Percentiles rank a stretch among this genome's conserved stretches.
phyloP scores from a whole-genome alignment of 2,113 vertebrate species.

The Erinaceus europaeus region DNA sequence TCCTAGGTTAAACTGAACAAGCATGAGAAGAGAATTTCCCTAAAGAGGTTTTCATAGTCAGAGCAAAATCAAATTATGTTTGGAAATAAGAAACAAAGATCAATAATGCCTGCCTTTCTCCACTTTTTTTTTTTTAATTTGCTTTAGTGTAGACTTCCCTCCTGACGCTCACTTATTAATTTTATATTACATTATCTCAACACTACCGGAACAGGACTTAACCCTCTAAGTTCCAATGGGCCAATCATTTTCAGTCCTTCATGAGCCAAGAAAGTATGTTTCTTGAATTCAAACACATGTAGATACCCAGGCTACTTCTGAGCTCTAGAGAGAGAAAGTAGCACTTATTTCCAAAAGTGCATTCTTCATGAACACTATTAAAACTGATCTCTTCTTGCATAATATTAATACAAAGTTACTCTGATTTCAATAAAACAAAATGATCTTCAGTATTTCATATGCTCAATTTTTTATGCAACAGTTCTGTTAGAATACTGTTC shows the following conservation, averaged over 20 bases:
- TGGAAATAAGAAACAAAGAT: slow-evolving; percentile 42
- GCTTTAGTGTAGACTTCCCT: background rate
- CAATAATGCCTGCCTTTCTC: background rate
- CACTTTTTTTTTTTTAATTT: background rate
- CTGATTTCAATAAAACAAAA: slow-evolving; percentile 3
- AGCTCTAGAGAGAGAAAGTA: background rate
- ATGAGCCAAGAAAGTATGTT: background rate
- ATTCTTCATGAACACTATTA: slow-evolving; percentile 12
- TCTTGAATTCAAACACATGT: background rate
- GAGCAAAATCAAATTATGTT: slow-evolving; percentile 43
- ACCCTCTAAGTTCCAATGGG: background rate
- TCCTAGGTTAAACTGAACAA: slow-evolving; percentile 16
- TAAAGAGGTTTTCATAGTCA: slow-evolving; percentile 32
- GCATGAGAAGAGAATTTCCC: slow-evolving; percentile 16
- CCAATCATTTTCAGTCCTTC: background rate
- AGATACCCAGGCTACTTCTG: background rate
- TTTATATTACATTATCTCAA: background rate
- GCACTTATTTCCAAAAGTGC: background rate
- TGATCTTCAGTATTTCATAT: background rate
- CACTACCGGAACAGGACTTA: background rate
- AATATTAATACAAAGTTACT: background rate
- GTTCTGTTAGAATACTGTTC: background rate
- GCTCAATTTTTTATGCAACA: slow-evolving; percentile 16
- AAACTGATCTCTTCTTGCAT: slow-evolving; percentile 7
- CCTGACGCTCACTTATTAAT: background rate